These are phyloP conservation scores for Rostratula benghalensis DNA, from an alignment of 2,113 vertebrate genomes.

Conservation along the genomic window DNA sequence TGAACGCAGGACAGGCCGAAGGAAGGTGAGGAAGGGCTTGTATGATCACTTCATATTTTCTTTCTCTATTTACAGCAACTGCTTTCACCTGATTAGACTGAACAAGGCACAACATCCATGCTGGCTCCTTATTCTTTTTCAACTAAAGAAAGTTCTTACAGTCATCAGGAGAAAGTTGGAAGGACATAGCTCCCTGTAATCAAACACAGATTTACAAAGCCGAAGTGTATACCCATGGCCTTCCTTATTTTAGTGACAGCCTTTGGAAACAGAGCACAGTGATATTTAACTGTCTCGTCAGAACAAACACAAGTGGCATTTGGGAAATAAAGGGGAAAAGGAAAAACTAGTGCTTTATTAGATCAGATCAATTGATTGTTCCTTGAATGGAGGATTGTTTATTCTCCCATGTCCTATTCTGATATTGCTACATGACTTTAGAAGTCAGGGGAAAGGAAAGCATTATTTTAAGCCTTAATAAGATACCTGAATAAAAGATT, in stretches of 20 bases:
- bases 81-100: background rate
- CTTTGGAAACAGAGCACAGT: background rate
- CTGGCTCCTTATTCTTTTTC: background rate
- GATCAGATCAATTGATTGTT: background rate
- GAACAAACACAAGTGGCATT: background rate
- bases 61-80: background rate
- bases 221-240: background rate
- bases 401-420: background rate
- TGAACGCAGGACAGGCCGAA: background rate
- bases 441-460: background rate
- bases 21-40: background rate
- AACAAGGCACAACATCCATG: accelerated
- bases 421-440: background rate
- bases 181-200: background rate
- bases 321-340: slow-evolving; percentile 10
- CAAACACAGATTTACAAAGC: background rate
- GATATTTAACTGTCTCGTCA: background rate
- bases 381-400: background rate
- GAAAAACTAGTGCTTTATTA: background rate
- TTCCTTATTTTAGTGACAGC: background rate
- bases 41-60: background rate
- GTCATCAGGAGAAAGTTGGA: background rate
- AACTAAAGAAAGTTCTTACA: background rate
- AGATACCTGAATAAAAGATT: background rate
- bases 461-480: background rate